Base-by-base conservation (phyloP, 1,140 invertebrate species). In the Heterodera schachtii region DNA sequence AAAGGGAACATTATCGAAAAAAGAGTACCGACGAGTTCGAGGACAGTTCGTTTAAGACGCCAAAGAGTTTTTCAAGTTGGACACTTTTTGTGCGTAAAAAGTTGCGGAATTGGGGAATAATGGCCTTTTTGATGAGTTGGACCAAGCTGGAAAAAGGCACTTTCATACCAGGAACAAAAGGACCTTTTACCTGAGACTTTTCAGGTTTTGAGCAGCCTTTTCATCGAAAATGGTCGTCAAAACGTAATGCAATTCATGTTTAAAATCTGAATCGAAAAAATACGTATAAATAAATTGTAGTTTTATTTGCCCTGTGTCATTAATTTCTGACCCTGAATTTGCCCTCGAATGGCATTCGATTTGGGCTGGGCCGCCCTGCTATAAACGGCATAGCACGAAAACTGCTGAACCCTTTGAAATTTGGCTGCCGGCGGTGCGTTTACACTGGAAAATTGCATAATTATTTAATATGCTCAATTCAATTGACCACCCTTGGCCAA, bases 211-310 rank as follows among this genome's bases (percentile, higher is more conserved):
- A 8, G 52, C 71, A 0, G 64, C 74, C 13, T 82, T 73, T 4
- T 81, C 19, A n/a, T 81, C 80, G 19, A 77, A 19, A 2, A 86
- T 67, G 9, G 84, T 78, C n/a, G 60, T 82, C 49, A 87, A 64
- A 46, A 87, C 70, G 64, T 86, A 86, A 7, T 86, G 69, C 16
- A 87, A 47, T 49, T 87, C 86, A 19, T 83, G 74, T 47, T 86
- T 86, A 73, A 83, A 86, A 52, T 86, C 86, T 78, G 19, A 57
- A 76, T 44, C 13, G 16, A 16, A 13, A 64, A 64, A 64, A 5
- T 19, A 13, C 16, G 16, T 19, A 64, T 64, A 19, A 60, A 19
- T 16, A 16, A 19, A 19, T 31, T 31, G 31, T 16, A 41, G 7
- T 49, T 57, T 44, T n/a, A n/a, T 44, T 49, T n/a, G 5, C 0